Base-by-base conservation (phyloP, 2,797 vertebrate species). In the Aphelocoma californica region DNA sequence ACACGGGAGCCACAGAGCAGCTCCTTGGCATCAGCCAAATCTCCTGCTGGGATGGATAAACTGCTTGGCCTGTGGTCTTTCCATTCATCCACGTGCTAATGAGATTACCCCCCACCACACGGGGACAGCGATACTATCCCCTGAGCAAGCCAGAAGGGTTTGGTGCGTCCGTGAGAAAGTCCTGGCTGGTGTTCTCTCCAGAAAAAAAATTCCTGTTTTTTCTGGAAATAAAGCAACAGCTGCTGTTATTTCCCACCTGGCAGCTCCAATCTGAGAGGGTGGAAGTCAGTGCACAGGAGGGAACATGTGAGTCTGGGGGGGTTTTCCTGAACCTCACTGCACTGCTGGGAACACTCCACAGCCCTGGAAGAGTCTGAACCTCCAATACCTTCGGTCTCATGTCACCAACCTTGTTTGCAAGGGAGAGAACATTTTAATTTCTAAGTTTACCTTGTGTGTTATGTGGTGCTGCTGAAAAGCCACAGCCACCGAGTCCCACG, bases 161-260 rank as follows among this genome's bases (percentile, higher is more conserved):
- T 12, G 31, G 9, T 4, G 2, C 53, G 21, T 40, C 14, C 0
- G 0, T 13, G 79, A 54, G n/a, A 42, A 62, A 16, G 6, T n/a
- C 45, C 36, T 31, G 71, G 19, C 3, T 0, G 0, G 14, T 12
- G 34, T 81, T 56, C 18, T 0, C n/a, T 72, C 25, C 1, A 38
- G 61, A 25, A 20, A 21, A 31, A 18, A 15, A 18, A 15, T 10
- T 1, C 51, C 13, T 5, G 25, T 1, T 64, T 86, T 77, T 40
- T 91, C 66, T 77, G 72, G 38, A 48, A 81, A 57, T 57, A 42
- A 58, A 81, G 62, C 21, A 73, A 9, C 1, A 3, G 24, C 53
- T 79, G 45, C 64, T 71, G 73, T 18, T 56, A 4, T 75, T 88
- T 53, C 54, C 77, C 69, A 36, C 10, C 50, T n/a, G 1, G n/a